These are phyloP conservation scores for Mastomys natalensis DNA, from an alignment of 2,113 vertebrate genomes.

Conservation along the genomic window DNA sequence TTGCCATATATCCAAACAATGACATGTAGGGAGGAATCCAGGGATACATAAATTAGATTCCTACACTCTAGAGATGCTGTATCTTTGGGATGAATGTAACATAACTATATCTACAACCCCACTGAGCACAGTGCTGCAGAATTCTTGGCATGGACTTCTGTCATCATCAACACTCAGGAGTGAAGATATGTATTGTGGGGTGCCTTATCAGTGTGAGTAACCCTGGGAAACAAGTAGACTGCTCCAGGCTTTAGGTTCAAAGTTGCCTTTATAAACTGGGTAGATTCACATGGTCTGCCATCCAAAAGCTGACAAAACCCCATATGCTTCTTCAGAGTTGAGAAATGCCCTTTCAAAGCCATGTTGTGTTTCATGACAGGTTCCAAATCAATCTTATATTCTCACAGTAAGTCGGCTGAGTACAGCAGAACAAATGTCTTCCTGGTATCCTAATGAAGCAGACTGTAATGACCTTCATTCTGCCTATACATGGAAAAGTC, in stretches of 20 bases:
- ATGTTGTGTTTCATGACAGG: too few species aligned
- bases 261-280: neutral
- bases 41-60: neutral
- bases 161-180: neutral
- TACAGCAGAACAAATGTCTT: neutral
- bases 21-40: neutral
- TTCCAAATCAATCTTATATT: neutral
- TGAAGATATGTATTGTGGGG: neutral
- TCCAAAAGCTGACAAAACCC: neutral
- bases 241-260: neutral
- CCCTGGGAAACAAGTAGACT: neutral
- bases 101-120: neutral
- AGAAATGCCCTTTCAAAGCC: neutral
- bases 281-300: neutral
- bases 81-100: neutral
- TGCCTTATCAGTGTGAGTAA: neutral
- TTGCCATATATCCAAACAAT: neutral
- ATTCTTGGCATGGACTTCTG: neutral
- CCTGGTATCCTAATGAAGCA: accelerated
- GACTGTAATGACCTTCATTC: neutral
- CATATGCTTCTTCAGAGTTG: neutral
- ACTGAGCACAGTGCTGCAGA: neutral
- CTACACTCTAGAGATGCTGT: neutral
- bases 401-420: neutral
- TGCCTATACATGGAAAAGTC: accelerated